Percentiles rank a stretch among this genome's conserved stretches.
phyloP scores from a whole-genome alignment of 2,888 invertebrate genomes.

The Scotopteryx bipunctaria region DNA sequence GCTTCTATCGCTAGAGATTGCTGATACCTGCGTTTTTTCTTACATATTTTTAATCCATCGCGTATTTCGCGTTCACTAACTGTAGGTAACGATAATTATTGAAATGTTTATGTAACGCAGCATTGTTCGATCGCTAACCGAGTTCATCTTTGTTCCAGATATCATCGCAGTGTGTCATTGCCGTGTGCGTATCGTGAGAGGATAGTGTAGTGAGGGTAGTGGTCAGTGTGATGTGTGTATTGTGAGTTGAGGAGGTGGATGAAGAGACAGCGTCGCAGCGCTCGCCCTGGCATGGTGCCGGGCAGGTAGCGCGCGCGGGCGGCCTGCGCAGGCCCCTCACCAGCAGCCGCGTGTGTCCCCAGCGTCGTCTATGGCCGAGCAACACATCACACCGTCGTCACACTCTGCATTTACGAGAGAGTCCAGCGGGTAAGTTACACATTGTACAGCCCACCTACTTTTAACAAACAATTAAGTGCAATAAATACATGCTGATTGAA shows the following conservation, averaged over 20 bases:
- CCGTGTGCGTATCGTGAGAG: conserved; percentile 19
- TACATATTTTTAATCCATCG: conserved; percentile 28
- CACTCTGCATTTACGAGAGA: conserved; percentile 89
- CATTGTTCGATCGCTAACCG: conserved; percentile 70
- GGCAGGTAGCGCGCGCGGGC: conserved; percentile 83
- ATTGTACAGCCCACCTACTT: too few species aligned
- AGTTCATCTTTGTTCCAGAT: conserved; percentile 78
- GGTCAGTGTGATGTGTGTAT: conserved; percentile 48
- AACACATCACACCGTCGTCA: conserved; percentile 90
- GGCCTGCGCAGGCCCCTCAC: conserved; percentile 82
- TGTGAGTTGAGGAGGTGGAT: conserved; percentile 60
- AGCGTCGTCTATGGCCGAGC: conserved; percentile 96
- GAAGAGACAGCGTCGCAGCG: conserved; percentile 68
- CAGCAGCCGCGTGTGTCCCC: conserved; percentile 85
- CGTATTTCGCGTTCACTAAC: conserved; percentile 34
- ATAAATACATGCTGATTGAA: too few species aligned
- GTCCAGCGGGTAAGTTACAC: conserved; percentile 75
- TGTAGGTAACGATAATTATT: conserved; percentile 66
- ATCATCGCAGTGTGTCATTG: conserved; percentile 58
- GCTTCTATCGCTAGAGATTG: conserved; percentile 42
- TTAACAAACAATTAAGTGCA: too few species aligned
- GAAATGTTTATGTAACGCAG: conserved; percentile 81
- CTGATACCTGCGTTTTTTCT: conserved; percentile 1
- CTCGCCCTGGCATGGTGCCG: conserved; percentile 81
- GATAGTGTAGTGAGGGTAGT: conserved; percentile 44